Conservation (phyloP, 1,140 invertebrate genomes). For the Anoplophora glabripennis region DNA sequence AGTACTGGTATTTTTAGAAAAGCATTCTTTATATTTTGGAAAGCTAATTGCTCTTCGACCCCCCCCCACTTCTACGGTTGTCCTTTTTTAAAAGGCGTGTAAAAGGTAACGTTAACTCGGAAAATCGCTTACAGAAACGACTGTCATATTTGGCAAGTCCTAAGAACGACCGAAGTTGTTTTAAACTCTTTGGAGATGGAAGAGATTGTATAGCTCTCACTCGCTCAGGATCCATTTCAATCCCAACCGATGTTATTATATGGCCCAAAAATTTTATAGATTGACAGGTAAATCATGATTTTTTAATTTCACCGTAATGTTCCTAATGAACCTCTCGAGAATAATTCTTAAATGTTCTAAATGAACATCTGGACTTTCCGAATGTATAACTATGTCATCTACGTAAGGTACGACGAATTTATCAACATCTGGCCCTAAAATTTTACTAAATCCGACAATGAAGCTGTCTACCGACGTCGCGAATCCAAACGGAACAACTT, state of each 20-base stretch:
- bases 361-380: constrained; percentile 48
- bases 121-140: constrained; percentile 37
- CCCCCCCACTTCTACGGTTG: too few species aligned
- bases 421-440: background rate
- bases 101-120: constrained; percentile 12
- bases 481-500: too few species aligned
- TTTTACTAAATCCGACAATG: background rate
- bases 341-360: constrained; percentile 44
- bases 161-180: constrained; percentile 25
- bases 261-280: constrained; percentile 48
- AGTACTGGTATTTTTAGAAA: too few species aligned
- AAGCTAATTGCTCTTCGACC: background rate
- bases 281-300: constrained; percentile 49
- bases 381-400: constrained; percentile 54
- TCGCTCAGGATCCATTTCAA: constrained; percentile 11
- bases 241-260: constrained; percentile 30
- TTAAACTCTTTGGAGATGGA: constrained; percentile 14
- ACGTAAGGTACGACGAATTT: background rate
- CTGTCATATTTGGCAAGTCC: constrained; percentile 30
- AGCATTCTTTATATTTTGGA: too few species aligned
- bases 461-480: too few species aligned
- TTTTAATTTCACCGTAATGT: constrained; percentile 49
- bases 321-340: constrained; percentile 40
- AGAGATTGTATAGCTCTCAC: constrained; percentile 30
- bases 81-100: too few species aligned